A percentile compares a stretch with the other conserved stretches of the same genome.
Evolutionary conservation across 2,888 invertebrate species (phyloP).

Genomic region (Andrena haemorrhoa): DNA sequence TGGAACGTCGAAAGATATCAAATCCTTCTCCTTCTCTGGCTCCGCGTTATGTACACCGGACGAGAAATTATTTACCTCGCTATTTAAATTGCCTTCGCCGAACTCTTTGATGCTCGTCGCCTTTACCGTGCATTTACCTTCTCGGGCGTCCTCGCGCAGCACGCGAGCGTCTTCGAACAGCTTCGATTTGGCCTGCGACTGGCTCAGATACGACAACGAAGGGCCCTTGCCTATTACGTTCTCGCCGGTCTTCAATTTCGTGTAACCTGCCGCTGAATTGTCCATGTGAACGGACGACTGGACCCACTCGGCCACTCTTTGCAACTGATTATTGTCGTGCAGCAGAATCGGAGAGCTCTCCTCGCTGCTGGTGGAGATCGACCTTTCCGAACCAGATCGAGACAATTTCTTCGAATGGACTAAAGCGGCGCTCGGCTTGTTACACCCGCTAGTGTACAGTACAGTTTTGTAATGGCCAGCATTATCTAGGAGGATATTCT

Average conservation of each 20-base stretch:
- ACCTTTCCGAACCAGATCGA: slow-evolving; percentile 77
- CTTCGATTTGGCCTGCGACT: slow-evolving; percentile 36
- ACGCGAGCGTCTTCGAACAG: slow-evolving; percentile 18
- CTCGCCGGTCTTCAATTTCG: slow-evolving; percentile 51
- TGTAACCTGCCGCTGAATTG: slow-evolving; percentile 43
- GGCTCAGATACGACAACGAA: slow-evolving; percentile 50
- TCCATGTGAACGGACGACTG: slow-evolving; percentile 84
- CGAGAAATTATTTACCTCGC: slow-evolving; percentile 44
- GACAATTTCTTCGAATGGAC: slow-evolving; percentile 80
- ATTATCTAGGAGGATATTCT: slow-evolving; percentile 92
- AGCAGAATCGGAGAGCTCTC: slow-evolving; percentile 76
- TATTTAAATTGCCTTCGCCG: slow-evolving; percentile 8
- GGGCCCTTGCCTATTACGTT: slow-evolving; percentile 51
- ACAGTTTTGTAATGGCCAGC: slow-evolving; percentile 91
- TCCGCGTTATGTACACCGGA: slow-evolving; percentile 23
- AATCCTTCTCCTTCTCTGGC: slow-evolving; percentile 70
- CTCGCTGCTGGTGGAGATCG: slow-evolving; percentile 80
- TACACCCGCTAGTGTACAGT: slow-evolving; percentile 87
- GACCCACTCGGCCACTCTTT: slow-evolving; percentile 92
- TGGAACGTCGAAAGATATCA: slow-evolving; percentile 80
- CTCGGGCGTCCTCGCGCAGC: not conserved
- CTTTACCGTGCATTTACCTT: slow-evolving; percentile 24
- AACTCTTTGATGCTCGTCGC: slow-evolving; percentile 18
- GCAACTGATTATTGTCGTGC: slow-evolving; percentile 85
- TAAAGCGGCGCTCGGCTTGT: slow-evolving; percentile 77